Evolutionary conservation across 2,888 invertebrate genomes (phyloP).

Genomic region (Pandemis corylana): DNA sequence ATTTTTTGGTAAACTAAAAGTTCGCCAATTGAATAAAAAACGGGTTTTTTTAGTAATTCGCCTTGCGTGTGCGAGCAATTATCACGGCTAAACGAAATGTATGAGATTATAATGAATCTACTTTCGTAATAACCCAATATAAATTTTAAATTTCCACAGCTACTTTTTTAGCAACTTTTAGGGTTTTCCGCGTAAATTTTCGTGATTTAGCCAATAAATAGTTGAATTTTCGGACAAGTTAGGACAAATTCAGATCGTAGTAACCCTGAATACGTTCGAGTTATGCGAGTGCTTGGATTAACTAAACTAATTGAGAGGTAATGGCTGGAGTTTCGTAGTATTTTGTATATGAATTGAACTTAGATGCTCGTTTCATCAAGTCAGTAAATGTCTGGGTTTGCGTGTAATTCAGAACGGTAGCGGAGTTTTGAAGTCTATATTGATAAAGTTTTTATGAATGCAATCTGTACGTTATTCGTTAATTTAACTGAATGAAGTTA

Average conservation of each 20-base stretch:
- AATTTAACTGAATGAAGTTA: too few species aligned
- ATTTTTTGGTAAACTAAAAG: too few species aligned
- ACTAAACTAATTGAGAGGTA: conserved; percentile 82
- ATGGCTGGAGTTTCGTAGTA: conserved; percentile 68
- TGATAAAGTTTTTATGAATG: neutral
- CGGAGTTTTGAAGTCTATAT: neutral
- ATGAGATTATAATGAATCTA: too few species aligned
- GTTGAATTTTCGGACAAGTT: neutral
- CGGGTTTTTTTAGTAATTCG: too few species aligned
- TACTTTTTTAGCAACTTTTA: too few species aligned
- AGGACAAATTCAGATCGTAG: neutral
- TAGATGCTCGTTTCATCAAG: conserved; percentile 30
- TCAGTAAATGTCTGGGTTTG: neutral
- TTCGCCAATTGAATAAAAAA: too few species aligned
- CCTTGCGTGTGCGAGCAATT: too few species aligned
- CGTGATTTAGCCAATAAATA: neutral
- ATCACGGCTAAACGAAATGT: too few species aligned
- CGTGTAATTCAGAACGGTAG: neutral
- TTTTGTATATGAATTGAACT: conserved; percentile 53
- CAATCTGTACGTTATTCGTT: too few species aligned
- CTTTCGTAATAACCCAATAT: too few species aligned
- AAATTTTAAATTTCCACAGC: too few species aligned
- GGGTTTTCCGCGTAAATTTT: too few species aligned
- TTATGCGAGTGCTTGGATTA: conserved; percentile 61
- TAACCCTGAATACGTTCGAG: neutral